phyloP scores from a whole-genome alignment of 2,797 vertebrate species.

The Helarctos malayanus region DNA sequence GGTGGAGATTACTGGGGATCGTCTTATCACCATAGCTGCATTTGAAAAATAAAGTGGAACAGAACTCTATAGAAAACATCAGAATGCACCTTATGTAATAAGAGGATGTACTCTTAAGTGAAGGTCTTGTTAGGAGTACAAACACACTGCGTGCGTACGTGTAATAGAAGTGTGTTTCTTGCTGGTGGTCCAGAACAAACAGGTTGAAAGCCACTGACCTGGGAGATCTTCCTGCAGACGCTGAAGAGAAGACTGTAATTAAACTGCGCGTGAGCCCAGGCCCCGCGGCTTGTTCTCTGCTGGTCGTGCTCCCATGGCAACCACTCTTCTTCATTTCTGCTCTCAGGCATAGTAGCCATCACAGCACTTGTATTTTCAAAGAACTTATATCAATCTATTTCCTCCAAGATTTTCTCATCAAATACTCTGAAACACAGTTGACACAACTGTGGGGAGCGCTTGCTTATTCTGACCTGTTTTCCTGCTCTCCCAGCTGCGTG shows the following conservation, averaged over 20 bases:
- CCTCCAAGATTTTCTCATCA: not conserved
- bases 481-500: not conserved
- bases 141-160: not conserved
- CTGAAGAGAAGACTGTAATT: not conserved
- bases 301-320: not conserved
- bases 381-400: not conserved
- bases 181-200: not conserved
- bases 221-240: not conserved
- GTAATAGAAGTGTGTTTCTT: not conserved
- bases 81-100: not conserved
- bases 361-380: not conserved
- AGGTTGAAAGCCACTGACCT: not conserved
- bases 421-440: not conserved
- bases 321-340: not conserved
- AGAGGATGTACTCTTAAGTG: not conserved
- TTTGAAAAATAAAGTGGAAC: not conserved
- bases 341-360: not conserved
- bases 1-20: not conserved
- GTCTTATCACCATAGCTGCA: not conserved
- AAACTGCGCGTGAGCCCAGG: not conserved
- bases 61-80: not conserved
- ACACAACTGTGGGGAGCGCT: accelerated
- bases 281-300: not conserved
- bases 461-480: not conserved
- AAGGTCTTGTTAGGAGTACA: not conserved